Conservation (phyloP, 2,113 vertebrate species). For the Atrichornis clamosus region DNA sequence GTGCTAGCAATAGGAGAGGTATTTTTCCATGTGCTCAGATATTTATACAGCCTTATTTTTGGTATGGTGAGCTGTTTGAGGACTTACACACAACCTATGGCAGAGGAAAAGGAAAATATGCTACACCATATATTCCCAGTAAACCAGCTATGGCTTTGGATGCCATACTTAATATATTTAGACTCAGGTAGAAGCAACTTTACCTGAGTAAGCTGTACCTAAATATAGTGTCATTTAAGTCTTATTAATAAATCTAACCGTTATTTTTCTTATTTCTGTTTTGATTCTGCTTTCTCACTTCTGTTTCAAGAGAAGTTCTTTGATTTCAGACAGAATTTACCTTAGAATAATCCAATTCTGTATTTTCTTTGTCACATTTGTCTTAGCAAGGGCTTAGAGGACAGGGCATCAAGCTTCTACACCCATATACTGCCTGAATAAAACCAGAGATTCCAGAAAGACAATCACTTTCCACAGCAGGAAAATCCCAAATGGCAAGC, state of each 20-base stretch:
- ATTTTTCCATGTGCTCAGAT: slow-evolving; percentile 51
- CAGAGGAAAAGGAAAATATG: slow-evolving; percentile 30
- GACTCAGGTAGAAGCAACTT: not conserved
- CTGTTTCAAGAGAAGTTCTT: not conserved
- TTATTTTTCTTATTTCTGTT: not conserved
- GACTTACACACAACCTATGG: not conserved
- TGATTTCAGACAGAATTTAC: not conserved
- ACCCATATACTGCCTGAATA: not conserved
- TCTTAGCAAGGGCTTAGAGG: not conserved
- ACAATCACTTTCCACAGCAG: not conserved
- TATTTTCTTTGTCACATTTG: not conserved
- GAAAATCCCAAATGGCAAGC: not conserved
- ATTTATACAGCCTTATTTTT: slow-evolving; percentile 54
- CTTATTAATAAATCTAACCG: not conserved
- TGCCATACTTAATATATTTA: not conserved
- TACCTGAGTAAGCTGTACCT: not conserved
- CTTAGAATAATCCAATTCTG: not conserved
- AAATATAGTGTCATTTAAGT: not conserved
- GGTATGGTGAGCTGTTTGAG: not conserved
- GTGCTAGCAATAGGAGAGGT: not conserved
- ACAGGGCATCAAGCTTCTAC: rapidly evolving
- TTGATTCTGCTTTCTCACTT: not conserved
- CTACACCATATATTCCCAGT: not conserved
- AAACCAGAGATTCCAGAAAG: not conserved
- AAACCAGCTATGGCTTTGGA: not conserved